Percentiles rank a stretch among this genome's conserved stretches.
These are phyloP conservation scores for Bothrops jararaca DNA, from an alignment of 2,113 vertebrate genomes.

Conservation along the genomic window DNA sequence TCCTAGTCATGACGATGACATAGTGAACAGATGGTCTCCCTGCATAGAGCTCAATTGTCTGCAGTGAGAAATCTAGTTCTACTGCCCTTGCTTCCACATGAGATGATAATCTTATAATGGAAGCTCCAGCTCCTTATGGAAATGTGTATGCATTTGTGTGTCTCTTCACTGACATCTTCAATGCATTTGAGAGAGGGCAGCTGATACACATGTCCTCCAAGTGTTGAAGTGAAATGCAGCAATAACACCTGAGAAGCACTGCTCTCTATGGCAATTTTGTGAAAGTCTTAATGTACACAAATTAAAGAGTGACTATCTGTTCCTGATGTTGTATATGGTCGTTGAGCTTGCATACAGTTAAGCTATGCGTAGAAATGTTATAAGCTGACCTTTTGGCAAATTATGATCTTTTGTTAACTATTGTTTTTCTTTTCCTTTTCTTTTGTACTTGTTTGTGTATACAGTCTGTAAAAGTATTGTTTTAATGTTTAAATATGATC, in stretches of 20 bases:
- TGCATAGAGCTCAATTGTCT: background rate
- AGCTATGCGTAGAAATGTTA: background rate
- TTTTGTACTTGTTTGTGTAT: background rate
- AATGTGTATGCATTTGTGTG: background rate
- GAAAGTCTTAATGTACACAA: background rate
- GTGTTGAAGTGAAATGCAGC: background rate
- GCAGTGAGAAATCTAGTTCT: background rate
- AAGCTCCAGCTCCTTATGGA: background rate
- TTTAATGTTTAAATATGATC: background rate
- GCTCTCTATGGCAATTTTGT: background rate
- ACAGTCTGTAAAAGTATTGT: background rate
- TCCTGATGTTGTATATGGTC: background rate
- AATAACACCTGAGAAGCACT: background rate
- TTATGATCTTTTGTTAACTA: background rate
- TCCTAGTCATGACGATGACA: background rate
- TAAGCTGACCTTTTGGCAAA: background rate
- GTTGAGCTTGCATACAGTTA: background rate
- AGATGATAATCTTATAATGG: background rate
- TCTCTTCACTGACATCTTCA: background rate
- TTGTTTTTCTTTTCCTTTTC: no score
- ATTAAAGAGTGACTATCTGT: background rate
- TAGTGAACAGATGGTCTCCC: background rate
- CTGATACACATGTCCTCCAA: background rate
- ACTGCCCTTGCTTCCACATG: background rate
- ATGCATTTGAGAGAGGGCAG: background rate